Percentiles rank a stretch among this genome's conserved stretches.
These are phyloP conservation scores for Pocillopora verrucosa DNA, from an alignment of 64 coral and sea anemone genomes.

Conservation along the genomic window DNA sequence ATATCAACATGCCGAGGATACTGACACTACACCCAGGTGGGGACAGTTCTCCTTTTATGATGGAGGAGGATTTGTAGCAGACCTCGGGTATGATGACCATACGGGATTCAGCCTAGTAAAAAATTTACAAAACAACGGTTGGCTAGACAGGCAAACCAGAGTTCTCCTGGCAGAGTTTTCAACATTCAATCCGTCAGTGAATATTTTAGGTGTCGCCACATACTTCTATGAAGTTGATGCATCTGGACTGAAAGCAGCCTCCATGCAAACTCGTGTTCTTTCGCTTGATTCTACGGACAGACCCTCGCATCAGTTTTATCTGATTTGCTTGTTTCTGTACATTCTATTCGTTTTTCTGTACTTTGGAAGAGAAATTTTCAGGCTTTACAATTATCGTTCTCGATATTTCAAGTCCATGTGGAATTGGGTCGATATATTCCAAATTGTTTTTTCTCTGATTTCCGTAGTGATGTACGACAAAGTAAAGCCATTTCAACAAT, in stretches of 20 bases:
- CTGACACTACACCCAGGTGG: conserved; percentile 9
- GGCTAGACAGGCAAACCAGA: conserved; percentile 32
- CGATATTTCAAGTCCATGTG: conserved; percentile 1
- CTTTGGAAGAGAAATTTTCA: too few relatives aligned
- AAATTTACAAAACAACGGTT: conserved; percentile 1
- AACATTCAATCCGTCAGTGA: conserved; percentile 19
- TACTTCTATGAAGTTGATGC: conserved; percentile 33
- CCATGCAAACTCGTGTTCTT: too few relatives aligned
- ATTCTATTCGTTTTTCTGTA: too few relatives aligned
- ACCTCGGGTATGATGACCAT: conserved; percentile 19
- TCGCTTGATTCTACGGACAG: too few relatives aligned
- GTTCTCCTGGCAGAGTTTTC: conserved; percentile 20
- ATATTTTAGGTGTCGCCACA: background rate
- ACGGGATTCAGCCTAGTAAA: background rate
- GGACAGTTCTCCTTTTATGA: conserved; percentile 5
- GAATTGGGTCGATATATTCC: background rate
- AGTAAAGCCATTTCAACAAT: background rate
- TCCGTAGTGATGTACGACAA: background rate
- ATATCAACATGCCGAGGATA: background rate
- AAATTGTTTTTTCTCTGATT: background rate
- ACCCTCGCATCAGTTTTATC: too few relatives aligned
- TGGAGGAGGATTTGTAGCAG: conserved; percentile 40
- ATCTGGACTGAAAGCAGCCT: background rate
- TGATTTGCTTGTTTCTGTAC: too few relatives aligned
- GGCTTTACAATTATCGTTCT: background rate